Percentiles rank a stretch among this genome's conserved stretches.
Evolutionary conservation across 2,113 vertebrate genomes (phyloP).

Genomic region (Peromyscus californicus): DNA sequence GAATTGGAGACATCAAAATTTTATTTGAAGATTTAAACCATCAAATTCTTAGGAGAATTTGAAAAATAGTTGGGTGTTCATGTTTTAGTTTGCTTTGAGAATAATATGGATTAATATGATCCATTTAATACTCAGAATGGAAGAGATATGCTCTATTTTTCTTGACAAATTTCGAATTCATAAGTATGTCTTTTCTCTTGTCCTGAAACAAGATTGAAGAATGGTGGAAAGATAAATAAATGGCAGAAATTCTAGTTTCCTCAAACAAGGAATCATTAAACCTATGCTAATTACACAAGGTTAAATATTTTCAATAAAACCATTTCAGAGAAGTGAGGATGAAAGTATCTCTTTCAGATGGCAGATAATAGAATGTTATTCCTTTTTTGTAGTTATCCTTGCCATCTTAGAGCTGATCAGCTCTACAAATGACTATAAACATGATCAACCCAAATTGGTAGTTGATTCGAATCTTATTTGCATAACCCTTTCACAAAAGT

Average conservation of each 20-base stretch:
- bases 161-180: constrained; percentile 1
- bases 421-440: not conserved
- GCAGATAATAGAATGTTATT: not conserved
- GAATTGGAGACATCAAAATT: not conserved
- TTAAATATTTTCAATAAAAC: constrained; percentile 26
- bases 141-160: not conserved
- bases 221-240: not conserved
- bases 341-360: not conserved
- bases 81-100: not conserved
- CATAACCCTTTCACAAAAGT: not conserved
- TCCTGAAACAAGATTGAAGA: not conserved
- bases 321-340: not conserved
- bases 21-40: not conserved
- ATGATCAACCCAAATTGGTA: not conserved
- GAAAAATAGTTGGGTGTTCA: not conserved
- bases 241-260: not conserved
- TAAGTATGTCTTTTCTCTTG: not conserved
- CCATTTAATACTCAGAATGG: not conserved
- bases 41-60: not conserved
- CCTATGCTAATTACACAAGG: constrained; percentile 8
- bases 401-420: constrained; percentile 14
- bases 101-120: not conserved
- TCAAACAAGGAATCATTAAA: not conserved
- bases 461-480: not conserved
- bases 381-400: not conserved